Evolutionary conservation across 2,888 invertebrate species (phyloP), one percentile per base, ranked within the genome.

Genomic region (Amphipoea lucens): DNA sequence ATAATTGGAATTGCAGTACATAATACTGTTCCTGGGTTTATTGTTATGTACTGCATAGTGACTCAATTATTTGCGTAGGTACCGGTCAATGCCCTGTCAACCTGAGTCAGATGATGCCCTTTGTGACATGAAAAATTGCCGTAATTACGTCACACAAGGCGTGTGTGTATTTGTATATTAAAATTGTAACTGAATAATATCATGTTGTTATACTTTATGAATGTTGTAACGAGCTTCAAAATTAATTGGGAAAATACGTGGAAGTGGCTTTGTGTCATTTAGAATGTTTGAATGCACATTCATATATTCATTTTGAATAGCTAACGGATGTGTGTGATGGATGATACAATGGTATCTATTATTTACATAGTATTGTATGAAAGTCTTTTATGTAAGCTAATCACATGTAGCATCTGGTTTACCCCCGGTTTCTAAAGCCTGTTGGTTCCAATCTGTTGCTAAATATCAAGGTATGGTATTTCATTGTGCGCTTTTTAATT

Each of bases 11-110:
- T 54, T 40, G n/a, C 36, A 45, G 17, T 62, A 62, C 4, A 36
- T 42, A 51, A 29, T 74, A 6, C 11, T 6, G 20, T 54, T 67
- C 11, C 36, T 65, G 9, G 6, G 0, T 54, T 11, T 23, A 36
- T 9, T 60, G 11, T 60, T 23, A n/a, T 11, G 57, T 57, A 62
- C 0, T 54, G 12, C 9, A 12, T 48, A 51, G 29, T 82, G 70
- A 71, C 29, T 67, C 60, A 76, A 62, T 45, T 60, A 63, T 40
- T 36, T 63, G 9, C 20, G 36, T n/a, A n/a, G n/a, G n/a, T 36
- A 63, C 4, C 63, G 60, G 66, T 76, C 9, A 81, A 71, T 81
- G 76, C 54, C 77, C 82, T 76, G 65, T 29, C 4, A 70, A 79
- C 2, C 60, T 40, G 36, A 70, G 20, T 77, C 45, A 54, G 54